Base-by-base conservation (phyloP, 1,140 invertebrate genomes). In the Physella acuta region DNA sequence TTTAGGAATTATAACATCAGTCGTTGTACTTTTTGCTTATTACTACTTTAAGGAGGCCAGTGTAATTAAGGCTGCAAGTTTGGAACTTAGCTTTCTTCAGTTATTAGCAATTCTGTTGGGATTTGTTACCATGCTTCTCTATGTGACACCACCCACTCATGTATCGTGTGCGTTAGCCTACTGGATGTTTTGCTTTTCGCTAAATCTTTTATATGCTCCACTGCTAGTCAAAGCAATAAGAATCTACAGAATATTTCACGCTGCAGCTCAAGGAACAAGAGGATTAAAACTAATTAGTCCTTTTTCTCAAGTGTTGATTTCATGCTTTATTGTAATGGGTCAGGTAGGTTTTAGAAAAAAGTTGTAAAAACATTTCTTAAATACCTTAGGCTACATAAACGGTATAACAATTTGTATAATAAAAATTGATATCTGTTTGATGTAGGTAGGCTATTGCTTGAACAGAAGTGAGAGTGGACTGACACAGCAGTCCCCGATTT, bases 131-230 rank as follows among this genome's bases (percentile, higher is more conserved):
- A 95, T 94, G 5, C 95, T 94, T 82, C 88, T 91, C 0, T 87
- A 96, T 16, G 90, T 95, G 3, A 82, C 94, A 17, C 89, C 90
- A 70, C 86, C 86, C 14, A 75, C 79, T 3, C 68, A 72, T 20
- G 59, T 81, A 37, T 74, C 85, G 17, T 88, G 87, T 72, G 81
- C 82, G 33, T 64, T 85, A 1, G 85, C 85, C 68, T 82, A 84
- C 70, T 82, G 85, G 28, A 88, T 91, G 0, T 92, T 93, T 4
- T 93, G 94, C 3, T 91, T 96, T 78, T 93, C 92, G 78, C 97
- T 97, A 85, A 92, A 93, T 0, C 90, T 95, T 0, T 92, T 96
- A 16, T 97, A 97, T 84, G 93, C 92, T 0, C 93, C 94, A 3
- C 85, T 97, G 0, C 84, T 62, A 31, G 56, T 53, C 20, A 70